Evolutionary conservation across 1,140 invertebrate species (phyloP).

Genomic region (Rhagoletis zephyria): DNA sequence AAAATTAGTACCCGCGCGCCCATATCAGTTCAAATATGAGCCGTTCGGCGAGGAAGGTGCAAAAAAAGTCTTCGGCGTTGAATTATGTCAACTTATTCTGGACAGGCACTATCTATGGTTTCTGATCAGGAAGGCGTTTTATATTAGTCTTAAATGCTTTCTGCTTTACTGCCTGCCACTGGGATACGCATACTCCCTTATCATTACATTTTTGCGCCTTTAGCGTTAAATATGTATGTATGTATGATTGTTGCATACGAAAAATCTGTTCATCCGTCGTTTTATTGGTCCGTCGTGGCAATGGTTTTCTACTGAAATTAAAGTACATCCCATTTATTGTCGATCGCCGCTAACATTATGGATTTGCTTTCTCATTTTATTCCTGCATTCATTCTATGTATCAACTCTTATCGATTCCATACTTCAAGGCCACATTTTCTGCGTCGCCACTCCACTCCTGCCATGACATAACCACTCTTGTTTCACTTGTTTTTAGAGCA

Average conservation of each 20-base stretch:
- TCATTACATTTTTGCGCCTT: neutral
- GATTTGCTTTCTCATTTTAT: neutral
- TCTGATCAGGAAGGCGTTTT: too few species aligned
- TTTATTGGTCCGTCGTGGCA: neutral
- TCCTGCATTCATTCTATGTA: neutral
- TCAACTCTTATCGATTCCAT: neutral
- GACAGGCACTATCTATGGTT: too few species aligned
- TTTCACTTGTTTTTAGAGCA: constrained; percentile 22
- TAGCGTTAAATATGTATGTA: neutral
- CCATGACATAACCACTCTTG: neutral
- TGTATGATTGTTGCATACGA: too few species aligned
- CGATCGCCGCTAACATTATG: constrained; percentile 9
- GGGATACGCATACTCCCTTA: neutral
- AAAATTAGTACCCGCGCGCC: neutral
- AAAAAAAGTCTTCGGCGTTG: too few species aligned
- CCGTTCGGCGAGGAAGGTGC: too few species aligned
- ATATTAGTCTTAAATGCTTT: too few species aligned
- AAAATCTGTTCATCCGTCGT: neutral
- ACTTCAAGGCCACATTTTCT: neutral
- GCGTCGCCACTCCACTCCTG: neutral
- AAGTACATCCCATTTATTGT: constrained; percentile 54
- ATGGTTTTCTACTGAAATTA: constrained; percentile 39
- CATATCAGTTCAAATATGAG: neutral
- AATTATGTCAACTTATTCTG: too few species aligned
- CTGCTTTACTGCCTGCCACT: constrained; percentile 7